Percentiles rank a stretch among this genome's conserved stretches.
Conservation (phyloP, 2,888 invertebrate genomes). For the Leptinotarsa rubiginosa region DNA sequence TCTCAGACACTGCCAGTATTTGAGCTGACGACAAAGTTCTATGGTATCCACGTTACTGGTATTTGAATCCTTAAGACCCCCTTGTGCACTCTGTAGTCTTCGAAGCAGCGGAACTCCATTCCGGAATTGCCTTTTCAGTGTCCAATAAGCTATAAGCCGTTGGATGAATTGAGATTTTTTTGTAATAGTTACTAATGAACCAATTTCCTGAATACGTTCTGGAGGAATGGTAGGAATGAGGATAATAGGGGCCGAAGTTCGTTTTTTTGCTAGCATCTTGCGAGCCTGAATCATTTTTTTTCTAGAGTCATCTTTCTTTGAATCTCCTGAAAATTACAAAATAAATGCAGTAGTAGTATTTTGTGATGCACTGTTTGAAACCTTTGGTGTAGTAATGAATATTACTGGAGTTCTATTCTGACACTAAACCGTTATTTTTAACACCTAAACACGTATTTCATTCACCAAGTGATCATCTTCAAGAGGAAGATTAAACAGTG, state of each 20-base stretch:
- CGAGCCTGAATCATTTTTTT: slow-evolving; percentile 90
- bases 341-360: neutral
- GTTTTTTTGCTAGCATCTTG: slow-evolving; percentile 87
- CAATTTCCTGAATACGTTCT: slow-evolving; percentile 88
- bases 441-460: too few species aligned
- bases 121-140: slow-evolving; percentile 91
- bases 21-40: slow-evolving; percentile 86
- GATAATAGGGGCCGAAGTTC: slow-evolving; percentile 90
- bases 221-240: slow-evolving; percentile 93
- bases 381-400: neutral
- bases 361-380: neutral
- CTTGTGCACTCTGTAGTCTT: slow-evolving; percentile 77
- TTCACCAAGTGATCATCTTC: too few species aligned
- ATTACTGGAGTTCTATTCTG: too few species aligned
- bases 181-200: slow-evolving; percentile 77
- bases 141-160: slow-evolving; percentile 95
- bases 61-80: slow-evolving; percentile 59
- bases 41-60: slow-evolving; percentile 70
- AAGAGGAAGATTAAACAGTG: too few species aligned
- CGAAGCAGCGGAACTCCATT: slow-evolving; percentile 95
- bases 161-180: slow-evolving; percentile 89
- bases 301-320: slow-evolving; percentile 75
- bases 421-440: too few species aligned
- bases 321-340: slow-evolving; percentile 46
- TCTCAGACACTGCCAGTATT: slow-evolving; percentile 93